Evolutionary conservation across 2,888 invertebrate species (phyloP).

Genomic region (Macrosoma leucophasiata): DNA sequence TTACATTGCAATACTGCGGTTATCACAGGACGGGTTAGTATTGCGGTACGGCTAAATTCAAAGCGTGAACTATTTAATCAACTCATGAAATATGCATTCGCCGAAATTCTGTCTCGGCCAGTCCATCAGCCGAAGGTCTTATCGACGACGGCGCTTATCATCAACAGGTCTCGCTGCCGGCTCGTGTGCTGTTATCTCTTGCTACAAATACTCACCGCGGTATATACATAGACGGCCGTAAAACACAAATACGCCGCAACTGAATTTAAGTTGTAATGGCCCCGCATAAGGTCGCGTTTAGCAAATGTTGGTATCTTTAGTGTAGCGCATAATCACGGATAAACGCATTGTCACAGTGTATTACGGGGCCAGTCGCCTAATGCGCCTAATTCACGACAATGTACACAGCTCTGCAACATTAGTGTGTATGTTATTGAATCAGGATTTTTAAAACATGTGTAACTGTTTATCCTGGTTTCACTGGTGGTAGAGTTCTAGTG

Average conservation of each 20-base stretch:
- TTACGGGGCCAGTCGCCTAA: conserved; percentile 60
- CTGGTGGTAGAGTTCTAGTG: no score
- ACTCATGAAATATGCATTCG: conserved; percentile 73
- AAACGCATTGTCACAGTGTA: conserved; percentile 68
- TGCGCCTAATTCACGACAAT: conserved; percentile 70
- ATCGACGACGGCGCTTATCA: conserved; percentile 72
- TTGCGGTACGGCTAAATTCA: conserved; percentile 41
- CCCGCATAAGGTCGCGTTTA: conserved; percentile 25
- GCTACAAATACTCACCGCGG: conserved; percentile 63
- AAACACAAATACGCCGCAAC: conserved; percentile 14
- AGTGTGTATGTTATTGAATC: no score
- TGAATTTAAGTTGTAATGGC: conserved; percentile 27
- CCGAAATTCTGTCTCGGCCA: conserved; percentile 67
- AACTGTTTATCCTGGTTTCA: no score
- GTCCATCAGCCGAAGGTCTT: conserved; percentile 66
- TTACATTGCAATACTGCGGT: conserved; percentile 38
- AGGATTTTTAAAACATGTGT: no score
- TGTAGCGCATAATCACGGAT: conserved; percentile 54
- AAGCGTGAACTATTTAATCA: conserved; percentile 73
- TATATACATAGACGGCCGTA: conserved; percentile 36
- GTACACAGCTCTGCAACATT: conserved; percentile 51
- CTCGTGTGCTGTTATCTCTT: conserved; percentile 71
- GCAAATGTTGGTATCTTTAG: conserved; percentile 15
- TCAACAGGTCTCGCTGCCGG: conserved; percentile 70
- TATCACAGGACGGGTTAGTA: conserved; percentile 39